Percentiles rank a stretch among this genome's conserved stretches.
phyloP scores from a whole-genome alignment of 2,888 invertebrate genomes.

The Drosophila percnosoma region DNA sequence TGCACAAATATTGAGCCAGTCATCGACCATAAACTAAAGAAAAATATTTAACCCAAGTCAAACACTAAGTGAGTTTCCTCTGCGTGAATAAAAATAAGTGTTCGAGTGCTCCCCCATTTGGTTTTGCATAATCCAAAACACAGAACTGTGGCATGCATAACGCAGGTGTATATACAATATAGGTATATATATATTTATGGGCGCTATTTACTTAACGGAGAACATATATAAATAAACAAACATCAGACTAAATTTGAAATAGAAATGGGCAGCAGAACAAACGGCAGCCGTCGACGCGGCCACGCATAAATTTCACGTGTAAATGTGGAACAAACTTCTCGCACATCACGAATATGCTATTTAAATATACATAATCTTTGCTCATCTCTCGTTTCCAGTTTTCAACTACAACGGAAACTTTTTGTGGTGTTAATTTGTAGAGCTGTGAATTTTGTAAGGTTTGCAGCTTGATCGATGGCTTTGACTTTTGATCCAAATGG shows the following conservation, averaged over 20 bases:
- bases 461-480: constrained; percentile 40
- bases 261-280: constrained; percentile 30
- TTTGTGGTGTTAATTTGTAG: constrained; percentile 45
- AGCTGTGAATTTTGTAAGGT: constrained; percentile 48
- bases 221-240: constrained; percentile 67
- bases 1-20: constrained; percentile 47
- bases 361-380: constrained; percentile 33
- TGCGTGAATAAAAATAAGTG: constrained; percentile 40
- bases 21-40: constrained; percentile 25
- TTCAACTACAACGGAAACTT: constrained; percentile 25
- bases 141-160: constrained; percentile 43
- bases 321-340: constrained; percentile 71
- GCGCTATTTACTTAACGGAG: constrained; percentile 51
- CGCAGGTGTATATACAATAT: constrained; percentile 56
- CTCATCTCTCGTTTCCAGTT: constrained; percentile 28
- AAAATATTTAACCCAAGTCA: constrained; percentile 15
- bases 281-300: constrained; percentile 26
- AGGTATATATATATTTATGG: constrained; percentile 21
- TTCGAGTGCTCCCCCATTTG: constrained; percentile 13
- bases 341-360: constrained; percentile 32
- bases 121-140: constrained; percentile 55
- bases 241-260: constrained; percentile 40
- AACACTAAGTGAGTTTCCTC: constrained; percentile 12
- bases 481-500: constrained; percentile 28
- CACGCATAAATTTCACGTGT: constrained; percentile 76